These are phyloP conservation scores for Oncorhynchus clarkii DNA, from an alignment of 2,113 vertebrate genomes.

Conservation along the genomic window DNA sequence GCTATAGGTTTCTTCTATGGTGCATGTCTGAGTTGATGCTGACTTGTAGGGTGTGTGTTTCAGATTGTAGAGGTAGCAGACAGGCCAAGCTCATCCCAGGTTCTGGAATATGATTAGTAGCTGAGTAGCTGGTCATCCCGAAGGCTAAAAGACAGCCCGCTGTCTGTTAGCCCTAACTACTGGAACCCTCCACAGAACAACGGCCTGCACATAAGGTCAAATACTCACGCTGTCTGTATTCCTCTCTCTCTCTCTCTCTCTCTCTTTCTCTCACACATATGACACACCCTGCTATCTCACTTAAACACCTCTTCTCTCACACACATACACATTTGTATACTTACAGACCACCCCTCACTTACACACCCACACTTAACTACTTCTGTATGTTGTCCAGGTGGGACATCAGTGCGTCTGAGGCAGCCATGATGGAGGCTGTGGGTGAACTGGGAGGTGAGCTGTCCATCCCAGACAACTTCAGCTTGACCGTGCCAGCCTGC, in stretches of 20 bases:
- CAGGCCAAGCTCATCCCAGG: constrained; percentile 78
- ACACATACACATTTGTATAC: neutral
- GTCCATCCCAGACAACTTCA: constrained; percentile 87
- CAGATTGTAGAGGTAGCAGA: constrained; percentile 85
- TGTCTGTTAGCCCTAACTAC: constrained; percentile 73
- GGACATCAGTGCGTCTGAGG: constrained; percentile 88
- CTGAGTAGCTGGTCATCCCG: constrained; percentile 92
- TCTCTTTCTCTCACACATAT: neutral
- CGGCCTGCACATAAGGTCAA: constrained; percentile 82
- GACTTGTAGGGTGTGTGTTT: constrained; percentile 13
- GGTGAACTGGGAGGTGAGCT: constrained; percentile 82
- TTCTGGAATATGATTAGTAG: constrained; percentile 89
- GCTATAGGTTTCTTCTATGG: neutral
- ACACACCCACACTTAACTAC: too few relatives aligned
- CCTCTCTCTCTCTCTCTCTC: neutral
- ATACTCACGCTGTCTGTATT: neutral
- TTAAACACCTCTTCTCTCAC: neutral
- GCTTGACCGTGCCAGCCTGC: constrained; percentile 75
- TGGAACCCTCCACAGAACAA: constrained; percentile 94
- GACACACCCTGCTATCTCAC: neutral
- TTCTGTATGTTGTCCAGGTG: constrained; percentile 73
- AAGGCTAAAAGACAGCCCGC: constrained; percentile 82
- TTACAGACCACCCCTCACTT: neutral
- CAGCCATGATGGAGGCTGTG: constrained; percentile 81
- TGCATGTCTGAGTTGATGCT: neutral